Base-by-base conservation (phyloP, 2,888 invertebrate genomes). In the Pyrocoelia pectoralis region DNA sequence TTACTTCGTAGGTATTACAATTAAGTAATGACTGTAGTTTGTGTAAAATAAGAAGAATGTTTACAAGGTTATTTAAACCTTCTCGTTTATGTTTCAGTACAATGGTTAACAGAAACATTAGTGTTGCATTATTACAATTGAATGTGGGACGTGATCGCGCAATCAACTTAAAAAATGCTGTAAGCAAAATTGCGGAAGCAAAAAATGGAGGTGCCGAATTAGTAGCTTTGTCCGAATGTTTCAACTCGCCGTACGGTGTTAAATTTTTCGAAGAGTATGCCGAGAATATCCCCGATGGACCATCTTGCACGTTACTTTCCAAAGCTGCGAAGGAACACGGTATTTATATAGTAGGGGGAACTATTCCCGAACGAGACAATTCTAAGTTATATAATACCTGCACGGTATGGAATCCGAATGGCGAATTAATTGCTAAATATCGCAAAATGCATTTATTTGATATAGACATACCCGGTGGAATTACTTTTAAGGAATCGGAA, bases 381-480 rank as follows among this genome's bases (percentile, higher is more conserved):
- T 84, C 84, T 33, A 87, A 87, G 72, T 81, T 93, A 5, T 95
- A 89, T 79, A 98, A 98, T 79, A 96, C 97, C 0, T 93, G 93
- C 73, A 92, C 95, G 0, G 88, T 95, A 1, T 97, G 93, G 91
- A 88, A 88, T 74, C 88, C 89, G 0, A 80, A 84, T 17, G 98
- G 98, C 10, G 83, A 89, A 61, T 77, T 97, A 49, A 81, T 97
- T 51, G 92, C 90, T 0, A 90, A 89, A 74, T 91, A 93, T 76
- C 86, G 96, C 65, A 98, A 98, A 86, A 86, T 97, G 79, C 98
- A 98, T 81, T 85, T 98, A 49, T 98, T 98, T 81, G 97, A 98
- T 81, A 97, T 98, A 72, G 93, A 97, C 79, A 92, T 98, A 54
- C 95, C 96, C 53, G 93, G 91, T 41, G 92, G 93, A 76, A 93